Evolutionary conservation across 1,140 invertebrate genomes (phyloP).

Genomic region (Cherax destructor): DNA sequence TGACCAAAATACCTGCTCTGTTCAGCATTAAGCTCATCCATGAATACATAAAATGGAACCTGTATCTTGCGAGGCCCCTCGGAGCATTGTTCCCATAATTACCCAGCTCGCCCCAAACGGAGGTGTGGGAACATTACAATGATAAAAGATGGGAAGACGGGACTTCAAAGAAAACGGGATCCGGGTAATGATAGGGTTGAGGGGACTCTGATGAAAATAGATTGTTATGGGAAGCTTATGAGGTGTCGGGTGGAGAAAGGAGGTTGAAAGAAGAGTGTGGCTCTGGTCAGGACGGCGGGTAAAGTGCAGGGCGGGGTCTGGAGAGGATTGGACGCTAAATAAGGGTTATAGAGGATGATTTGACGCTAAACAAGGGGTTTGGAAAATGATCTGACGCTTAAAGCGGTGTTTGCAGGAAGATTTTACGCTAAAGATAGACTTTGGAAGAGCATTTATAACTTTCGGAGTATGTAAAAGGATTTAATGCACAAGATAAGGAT

Average conservation of each 20-base stretch:
- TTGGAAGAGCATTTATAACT: no score
- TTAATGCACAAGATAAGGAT: no score
- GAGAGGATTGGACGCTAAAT: conserved; percentile 8
- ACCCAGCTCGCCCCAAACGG: conserved; percentile 45
- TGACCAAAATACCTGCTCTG: conserved; percentile 57
- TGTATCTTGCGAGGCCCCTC: conserved; percentile 6
- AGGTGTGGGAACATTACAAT: conserved; percentile 63
- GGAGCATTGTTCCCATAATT: conserved; percentile 60
- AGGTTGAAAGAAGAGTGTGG: conserved; percentile 62
- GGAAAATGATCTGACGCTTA: background rate
- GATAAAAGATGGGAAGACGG: conserved; percentile 66
- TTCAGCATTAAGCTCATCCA: conserved; percentile 40
- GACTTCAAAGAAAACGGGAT: conserved; percentile 68
- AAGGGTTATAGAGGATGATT: background rate
- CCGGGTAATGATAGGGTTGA: conserved; percentile 63
- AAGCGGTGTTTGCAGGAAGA: no score
- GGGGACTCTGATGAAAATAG: conserved; percentile 63
- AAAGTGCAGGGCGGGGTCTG: background rate
- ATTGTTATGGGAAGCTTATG: conserved; percentile 68
- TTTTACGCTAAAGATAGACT: no score
- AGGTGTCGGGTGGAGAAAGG: conserved; percentile 61
- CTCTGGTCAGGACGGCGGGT: conserved; percentile 16
- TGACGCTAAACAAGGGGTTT: background rate
- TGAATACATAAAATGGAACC: conserved; percentile 39
- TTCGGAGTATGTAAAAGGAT: no score